Base-by-base conservation (phyloP, 2,797 vertebrate genomes). In the Spizella passerina region DNA sequence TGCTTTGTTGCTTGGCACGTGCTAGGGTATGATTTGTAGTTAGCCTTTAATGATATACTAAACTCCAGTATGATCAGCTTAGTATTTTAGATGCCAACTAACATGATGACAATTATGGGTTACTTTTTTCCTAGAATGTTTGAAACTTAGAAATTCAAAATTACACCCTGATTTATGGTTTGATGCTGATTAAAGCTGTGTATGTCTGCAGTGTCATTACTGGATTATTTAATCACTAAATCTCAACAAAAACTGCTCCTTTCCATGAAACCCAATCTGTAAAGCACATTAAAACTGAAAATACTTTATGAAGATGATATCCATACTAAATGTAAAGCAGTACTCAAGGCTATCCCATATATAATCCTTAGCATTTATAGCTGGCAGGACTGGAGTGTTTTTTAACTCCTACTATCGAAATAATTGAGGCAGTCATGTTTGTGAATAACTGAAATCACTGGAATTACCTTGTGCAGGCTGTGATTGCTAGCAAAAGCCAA, bases 251-350 rank as follows among this genome's bases (percentile, higher is more conserved):
- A 92, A 2, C 47, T 63, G 23, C 11, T 88, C 29, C 32, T 46
- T 88, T 90, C 66, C 57, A 64, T 34, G 82, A 94, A 95, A 96
- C 15, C 3, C 7, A 69, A 88, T 86, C 85, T 66, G 46, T 59
- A 90, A 91, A 86, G 63, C 49, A 68, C 44, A 88, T 72, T 88
- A 90, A 86, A 93, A 90, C 7, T 46, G 38, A 86, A 88, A 81
- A 73, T 70, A 84, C 15, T 93, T 93, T 77, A 86, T 66, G 78
- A 93, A 96, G 86, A 95, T 34, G 36, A 91, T 94, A 95, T 30
- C 83, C 88, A 63, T 80, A 56, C 34, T 84, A 90, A 96, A 95
- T 43, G 36, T 34, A 84, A 93, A 94, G 52, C 82, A 95, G 44
- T 64, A 88, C 66, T 60, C 29, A 79, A 86, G 64, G 55, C 52